Percentiles rank a stretch among this genome's conserved stretches.
These are phyloP conservation scores for Remorina albescens DNA, from an alignment of 2,797 vertebrate species.

Conservation along the genomic window DNA sequence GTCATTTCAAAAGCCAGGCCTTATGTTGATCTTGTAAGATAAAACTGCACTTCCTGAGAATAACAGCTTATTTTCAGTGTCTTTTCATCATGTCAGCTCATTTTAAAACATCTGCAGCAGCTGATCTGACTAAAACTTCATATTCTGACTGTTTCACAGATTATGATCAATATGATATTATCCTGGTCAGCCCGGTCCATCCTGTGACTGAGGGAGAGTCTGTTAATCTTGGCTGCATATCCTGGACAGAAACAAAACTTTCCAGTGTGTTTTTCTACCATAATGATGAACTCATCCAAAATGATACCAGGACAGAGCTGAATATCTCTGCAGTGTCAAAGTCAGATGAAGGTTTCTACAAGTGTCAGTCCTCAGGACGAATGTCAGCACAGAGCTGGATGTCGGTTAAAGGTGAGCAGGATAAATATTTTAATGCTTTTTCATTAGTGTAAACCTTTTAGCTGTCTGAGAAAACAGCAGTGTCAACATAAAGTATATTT, in stretches of 20 bases:
- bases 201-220: conserved; percentile 49
- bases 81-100: neutral
- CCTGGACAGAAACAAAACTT: fast-evolving
- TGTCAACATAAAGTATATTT: too few species aligned
- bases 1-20: too few species aligned
- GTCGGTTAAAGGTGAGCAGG: neutral
- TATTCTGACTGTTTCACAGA: conserved; percentile 15
- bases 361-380: conserved; percentile 10
- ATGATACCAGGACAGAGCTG: conserved; percentile 20
- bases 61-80: too few species aligned
- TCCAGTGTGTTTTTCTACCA: conserved; percentile 54
- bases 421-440: neutral
- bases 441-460: too few species aligned
- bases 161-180: neutral
- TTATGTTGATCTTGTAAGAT: too few species aligned
- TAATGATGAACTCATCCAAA: conserved; percentile 36
- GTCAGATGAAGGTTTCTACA: conserved; percentile 63
- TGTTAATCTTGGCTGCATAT: conserved; percentile 60
- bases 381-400: conserved; percentile 56
- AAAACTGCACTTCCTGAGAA: too few species aligned
- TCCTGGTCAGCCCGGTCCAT: conserved; percentile 45
- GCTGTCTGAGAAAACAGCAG: too few species aligned
- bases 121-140: neutral
- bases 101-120: neutral
- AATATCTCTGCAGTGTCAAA: conserved; percentile 48